Evolutionary conservation across 2,113 vertebrate species (phyloP).

Genomic region (Microtus richardsoni): DNA sequence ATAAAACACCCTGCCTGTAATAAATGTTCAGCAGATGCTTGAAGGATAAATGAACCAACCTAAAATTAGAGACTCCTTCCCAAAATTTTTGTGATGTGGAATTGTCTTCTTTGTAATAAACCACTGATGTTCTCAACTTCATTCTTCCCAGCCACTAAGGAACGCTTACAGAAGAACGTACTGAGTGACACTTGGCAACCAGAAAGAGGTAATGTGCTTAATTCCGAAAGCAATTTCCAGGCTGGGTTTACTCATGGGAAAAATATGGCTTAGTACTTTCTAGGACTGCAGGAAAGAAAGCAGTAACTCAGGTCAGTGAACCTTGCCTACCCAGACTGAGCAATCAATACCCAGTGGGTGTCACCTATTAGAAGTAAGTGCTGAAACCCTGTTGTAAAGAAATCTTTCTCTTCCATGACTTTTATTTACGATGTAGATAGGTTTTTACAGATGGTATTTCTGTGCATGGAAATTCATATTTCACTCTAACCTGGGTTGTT

Average conservation of each 20-base stretch:
- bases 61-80: slow-evolving; percentile 11
- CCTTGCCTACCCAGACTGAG: neutral
- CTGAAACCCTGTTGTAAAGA: slow-evolving; percentile 35
- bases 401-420: neutral
- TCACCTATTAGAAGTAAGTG: slow-evolving; percentile 1
- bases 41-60: neutral
- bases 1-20: neutral
- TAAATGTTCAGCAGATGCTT: neutral
- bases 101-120: slow-evolving; percentile 26
- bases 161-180: slow-evolving; percentile 44
- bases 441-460: neutral
- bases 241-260: slow-evolving; percentile 39
- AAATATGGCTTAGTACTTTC: slow-evolving; percentile 44
- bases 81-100: neutral
- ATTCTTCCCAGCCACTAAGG: slow-evolving; percentile 43
- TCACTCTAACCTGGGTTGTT: neutral
- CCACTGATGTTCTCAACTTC: slow-evolving; percentile 40
- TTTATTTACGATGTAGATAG: neutral
- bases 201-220: slow-evolving; percentile 58
- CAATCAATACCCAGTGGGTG: neutral
- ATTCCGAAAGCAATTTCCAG: slow-evolving; percentile 71
- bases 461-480: neutral
- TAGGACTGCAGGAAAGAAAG: neutral
- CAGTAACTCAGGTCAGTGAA: slow-evolving; percentile 28
- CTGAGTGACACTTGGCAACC: slow-evolving; percentile 46